These are phyloP conservation scores for Sycobia sp. DNA, from an alignment of 1,140 invertebrate genomes.

Conservation along the genomic window DNA sequence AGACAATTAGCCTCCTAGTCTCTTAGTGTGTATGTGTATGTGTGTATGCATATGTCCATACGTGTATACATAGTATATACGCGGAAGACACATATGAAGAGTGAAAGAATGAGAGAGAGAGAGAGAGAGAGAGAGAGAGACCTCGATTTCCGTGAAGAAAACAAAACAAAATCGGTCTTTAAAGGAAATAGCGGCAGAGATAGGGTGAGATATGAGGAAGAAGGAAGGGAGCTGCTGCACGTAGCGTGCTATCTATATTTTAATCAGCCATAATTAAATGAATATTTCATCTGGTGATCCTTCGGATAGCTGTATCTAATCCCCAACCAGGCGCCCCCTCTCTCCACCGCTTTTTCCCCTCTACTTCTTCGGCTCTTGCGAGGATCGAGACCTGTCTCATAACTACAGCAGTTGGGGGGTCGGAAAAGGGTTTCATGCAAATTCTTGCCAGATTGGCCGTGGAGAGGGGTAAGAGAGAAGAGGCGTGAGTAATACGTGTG, in stretches of 20 bases:
- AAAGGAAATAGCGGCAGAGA: background rate
- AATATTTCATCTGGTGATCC: conserved; percentile 53
- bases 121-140: background rate
- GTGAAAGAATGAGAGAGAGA: no score
- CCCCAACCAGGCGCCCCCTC: background rate
- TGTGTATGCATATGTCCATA: background rate
- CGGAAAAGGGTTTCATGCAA: conserved; percentile 52
- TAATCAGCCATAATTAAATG: conserved; percentile 58
- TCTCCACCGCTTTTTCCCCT: background rate
- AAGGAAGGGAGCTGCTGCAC: conserved; percentile 39
- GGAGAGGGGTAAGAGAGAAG: background rate
- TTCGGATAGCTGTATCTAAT: no score
- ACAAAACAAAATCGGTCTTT: no score
- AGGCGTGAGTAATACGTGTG: no score
- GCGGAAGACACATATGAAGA: background rate
- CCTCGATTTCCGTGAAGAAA: no score
- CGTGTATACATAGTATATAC: background rate
- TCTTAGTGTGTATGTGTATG: no score
- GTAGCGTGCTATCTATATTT: conserved; percentile 56
- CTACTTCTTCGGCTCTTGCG: no score
- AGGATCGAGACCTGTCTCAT: conserved; percentile 34
- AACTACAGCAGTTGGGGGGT: conserved; percentile 34
- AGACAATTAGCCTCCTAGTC: conserved; percentile 8
- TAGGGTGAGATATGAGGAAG: background rate
- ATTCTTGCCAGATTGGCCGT: conserved; percentile 47